Evolutionary conservation across 2,888 invertebrate species (phyloP).

Genomic region (Choristoneura rosaceana): DNA sequence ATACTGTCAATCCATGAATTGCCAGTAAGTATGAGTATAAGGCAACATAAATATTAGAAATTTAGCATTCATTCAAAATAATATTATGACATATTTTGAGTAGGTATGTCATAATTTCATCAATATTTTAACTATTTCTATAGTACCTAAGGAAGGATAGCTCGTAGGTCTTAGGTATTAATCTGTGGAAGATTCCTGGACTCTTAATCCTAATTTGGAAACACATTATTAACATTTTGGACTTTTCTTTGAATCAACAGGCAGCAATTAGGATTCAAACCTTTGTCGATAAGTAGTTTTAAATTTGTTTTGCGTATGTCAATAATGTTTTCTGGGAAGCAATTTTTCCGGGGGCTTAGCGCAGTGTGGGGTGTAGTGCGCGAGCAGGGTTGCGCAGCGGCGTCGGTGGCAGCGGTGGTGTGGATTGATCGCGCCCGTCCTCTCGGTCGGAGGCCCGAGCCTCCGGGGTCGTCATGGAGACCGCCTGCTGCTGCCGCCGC

Average conservation of each 20-base stretch:
- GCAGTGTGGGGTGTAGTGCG: conserved; percentile 50
- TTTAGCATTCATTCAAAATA: background rate
- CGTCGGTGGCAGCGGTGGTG: conserved; percentile 53
- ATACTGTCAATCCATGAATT: background rate
- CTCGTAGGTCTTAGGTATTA: background rate
- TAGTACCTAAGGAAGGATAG: too few species aligned
- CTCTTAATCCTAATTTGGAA: background rate
- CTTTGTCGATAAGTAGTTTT: conserved; percentile 1
- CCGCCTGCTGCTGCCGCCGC: conserved; percentile 73
- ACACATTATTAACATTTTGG: background rate
- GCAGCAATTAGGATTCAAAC: background rate
- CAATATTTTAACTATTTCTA: too few species aligned
- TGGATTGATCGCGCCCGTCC: conserved; percentile 75
- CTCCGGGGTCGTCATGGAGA: conserved; percentile 76
- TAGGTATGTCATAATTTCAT: too few species aligned
- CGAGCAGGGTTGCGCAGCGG: conserved; percentile 55
- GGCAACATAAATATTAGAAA: background rate
- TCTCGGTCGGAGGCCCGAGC: conserved; percentile 61
- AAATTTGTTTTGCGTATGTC: conserved; percentile 2
- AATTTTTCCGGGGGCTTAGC: conserved; percentile 44
- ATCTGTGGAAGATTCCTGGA: background rate
- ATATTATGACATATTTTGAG: background rate
- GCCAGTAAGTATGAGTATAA: background rate
- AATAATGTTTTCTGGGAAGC: conserved; percentile 6
- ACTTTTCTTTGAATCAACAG: background rate